Evolutionary conservation across 1,140 invertebrate genomes (phyloP), one percentile per base, ranked within the genome.

Genomic region (Mesaphorura yosii): DNA sequence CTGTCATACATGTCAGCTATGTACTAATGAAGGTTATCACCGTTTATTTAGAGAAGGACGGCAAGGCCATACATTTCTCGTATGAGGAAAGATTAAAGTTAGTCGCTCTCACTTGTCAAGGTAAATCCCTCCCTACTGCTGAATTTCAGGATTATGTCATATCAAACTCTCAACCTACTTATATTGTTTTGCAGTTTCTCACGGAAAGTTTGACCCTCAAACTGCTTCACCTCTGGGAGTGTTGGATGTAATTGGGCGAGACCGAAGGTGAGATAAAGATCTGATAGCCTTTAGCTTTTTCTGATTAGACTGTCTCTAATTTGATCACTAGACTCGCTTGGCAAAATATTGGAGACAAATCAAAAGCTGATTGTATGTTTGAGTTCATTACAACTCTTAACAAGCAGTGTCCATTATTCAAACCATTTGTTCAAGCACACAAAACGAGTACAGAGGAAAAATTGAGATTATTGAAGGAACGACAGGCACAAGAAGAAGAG

Each of bases 81-180:
- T 98, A 96, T 70, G 83, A 91, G 69, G 89, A 96, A 66, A 88
- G 92, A 70, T 69, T 94, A 19, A 84, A 86, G 67, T 69, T 97
- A 53, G 83, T 95, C 12, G 92, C 91, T 2, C 86, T 88, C 63
- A 89, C 84, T 6, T 87, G 93, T 66, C 92, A 97, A 78, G n/a
- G n/a, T n/a, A n/a, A n/a, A n/a, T n/a, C n/a, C n/a, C n/a, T n/a
- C n/a, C n/a, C n/a, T n/a, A n/a, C n/a, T n/a, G n/a, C n/a, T n/a
- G n/a, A n/a, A n/a, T n/a, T n/a, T n/a, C n/a, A n/a, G n/a, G n/a
- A n/a, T n/a, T n/a, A n/a, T n/a, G n/a, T n/a, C n/a, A n/a, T n/a
- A n/a, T n/a, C n/a, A n/a, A n/a, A n/a, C n/a, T n/a, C n/a, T n/a
- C n/a, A n/a, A n/a, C n/a, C n/a, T n/a, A n/a, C n/a, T n/a, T n/a